Evolutionary conservation across 23 tunicate species (phyloP).

Genomic region (Trididemnum clinides): DNA sequence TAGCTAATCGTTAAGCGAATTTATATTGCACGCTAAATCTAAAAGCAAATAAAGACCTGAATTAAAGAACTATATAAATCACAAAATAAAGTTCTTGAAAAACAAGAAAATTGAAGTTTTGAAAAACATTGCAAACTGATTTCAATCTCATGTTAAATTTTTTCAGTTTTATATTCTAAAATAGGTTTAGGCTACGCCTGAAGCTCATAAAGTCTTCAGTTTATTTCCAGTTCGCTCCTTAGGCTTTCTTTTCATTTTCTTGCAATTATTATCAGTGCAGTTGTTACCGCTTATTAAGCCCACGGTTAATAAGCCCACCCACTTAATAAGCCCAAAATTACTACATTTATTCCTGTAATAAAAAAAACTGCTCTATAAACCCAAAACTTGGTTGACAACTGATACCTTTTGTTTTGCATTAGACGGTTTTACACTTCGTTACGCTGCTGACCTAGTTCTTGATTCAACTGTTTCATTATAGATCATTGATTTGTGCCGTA

Average conservation of each 20-base stretch:
- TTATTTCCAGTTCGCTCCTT: not conserved
- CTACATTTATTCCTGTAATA: no score
- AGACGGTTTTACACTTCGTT: no score
- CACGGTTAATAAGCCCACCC: no score
- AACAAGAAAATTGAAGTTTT: slow-evolving; percentile 16
- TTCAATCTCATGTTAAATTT: slow-evolving; percentile 11
- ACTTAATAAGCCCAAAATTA: no score
- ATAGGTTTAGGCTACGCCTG: slow-evolving; percentile 11
- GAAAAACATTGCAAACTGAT: slow-evolving; percentile 13
- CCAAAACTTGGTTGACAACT: no score
- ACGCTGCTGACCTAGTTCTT: no score
- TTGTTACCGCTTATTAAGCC: not conserved
- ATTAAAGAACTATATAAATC: not conserved
- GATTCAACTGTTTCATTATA: no score
- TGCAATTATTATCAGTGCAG: not conserved
- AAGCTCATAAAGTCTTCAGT: not conserved
- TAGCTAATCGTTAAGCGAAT: slow-evolving; percentile 15
- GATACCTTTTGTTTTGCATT: no score
- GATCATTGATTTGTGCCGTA: no score
- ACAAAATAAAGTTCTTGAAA: not conserved
- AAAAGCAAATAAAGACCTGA: slow-evolving; percentile 14
- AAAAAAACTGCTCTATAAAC: no score
- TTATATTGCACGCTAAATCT: slow-evolving; percentile 10
- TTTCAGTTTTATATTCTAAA: slow-evolving; percentile 2
- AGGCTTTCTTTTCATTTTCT: not conserved